These are phyloP conservation scores for Pangasius djambal DNA, from an alignment of 2,797 vertebrate species.

Conservation along the genomic window DNA sequence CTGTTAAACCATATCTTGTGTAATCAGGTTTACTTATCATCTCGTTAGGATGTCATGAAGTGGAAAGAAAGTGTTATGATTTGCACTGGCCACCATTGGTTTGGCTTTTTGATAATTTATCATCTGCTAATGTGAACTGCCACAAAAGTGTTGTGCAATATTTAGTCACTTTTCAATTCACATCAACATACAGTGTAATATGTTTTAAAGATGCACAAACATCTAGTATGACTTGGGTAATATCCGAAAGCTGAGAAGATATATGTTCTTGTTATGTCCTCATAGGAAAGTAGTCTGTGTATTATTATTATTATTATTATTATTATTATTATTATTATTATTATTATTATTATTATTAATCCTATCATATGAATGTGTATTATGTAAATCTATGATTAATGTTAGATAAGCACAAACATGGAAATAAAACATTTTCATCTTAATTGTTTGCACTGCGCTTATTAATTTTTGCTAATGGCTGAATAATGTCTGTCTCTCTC, in stretches of 20 bases:
- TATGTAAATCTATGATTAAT: neutral
- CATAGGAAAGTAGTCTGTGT: neutral
- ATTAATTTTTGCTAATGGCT: neutral
- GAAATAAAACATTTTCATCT: constrained; percentile 22
- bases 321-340: neutral
- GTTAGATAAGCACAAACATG: constrained; percentile 14
- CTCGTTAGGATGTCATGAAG: neutral
- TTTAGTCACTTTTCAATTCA: neutral
- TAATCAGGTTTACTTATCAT: neutral
- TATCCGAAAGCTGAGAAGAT: neutral
- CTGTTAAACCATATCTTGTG: neutral
- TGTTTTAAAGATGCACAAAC: neutral
- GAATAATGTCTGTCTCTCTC: neutral
- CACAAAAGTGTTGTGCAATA: constrained; percentile 6
- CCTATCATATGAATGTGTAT: neutral
- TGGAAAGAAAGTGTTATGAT: neutral
- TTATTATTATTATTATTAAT: neutral
- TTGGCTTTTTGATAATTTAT: neutral
- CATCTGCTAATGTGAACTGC: constrained; percentile 12
- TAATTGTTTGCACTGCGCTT: neutral
- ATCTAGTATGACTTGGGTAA: neutral
- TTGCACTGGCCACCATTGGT: neutral
- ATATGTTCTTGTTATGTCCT: neutral
- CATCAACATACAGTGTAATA: neutral
- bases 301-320: neutral